Evolutionary conservation across 1,140 invertebrate genomes (phyloP), one percentile per base, ranked within the genome.

Genomic region (Lerema accius): DNA sequence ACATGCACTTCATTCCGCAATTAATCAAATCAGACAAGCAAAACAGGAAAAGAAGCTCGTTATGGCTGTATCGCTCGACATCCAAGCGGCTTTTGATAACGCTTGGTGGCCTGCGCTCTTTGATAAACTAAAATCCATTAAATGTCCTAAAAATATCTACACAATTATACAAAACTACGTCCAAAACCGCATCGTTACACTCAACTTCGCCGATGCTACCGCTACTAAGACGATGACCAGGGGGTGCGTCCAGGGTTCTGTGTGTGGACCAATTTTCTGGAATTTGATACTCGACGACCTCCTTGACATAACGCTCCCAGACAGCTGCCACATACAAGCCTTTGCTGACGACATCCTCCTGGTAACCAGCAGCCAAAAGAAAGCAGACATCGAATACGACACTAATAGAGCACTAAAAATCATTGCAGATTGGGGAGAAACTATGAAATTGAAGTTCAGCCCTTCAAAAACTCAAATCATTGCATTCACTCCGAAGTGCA

Each of bases 241-340:
- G 13, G 68, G 76, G 0, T 78, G 73, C 28, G 50, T 75, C 0
- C 73, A 76, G 26, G 73, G 71, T 0, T 76, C 71, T 0, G 49
- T 49, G 11, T 65, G 58, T 4, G 63, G 62, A 0, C 63, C 58
- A 0, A 7, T 51, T n/a, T n/a, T 69, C 10, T 71, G 67, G 70
- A 63, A 75, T 32, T 23, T 56, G 7, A 68, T 60, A 10, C 9
- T 76, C 0, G 65, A 70, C 7, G 63, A 70, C 2, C 37, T 74
- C 0, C 35, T 74, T 4, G 48, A 68, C 0, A 32, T 19, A 0
- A 7, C 42, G 1, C 10, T 71, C 1, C 66, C 69, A 0, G 0
- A 7, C 0, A 50, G 62, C 0, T 71, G 63, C 35, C 64, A 62
- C 15, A 51, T 76, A 0, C 67, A 76, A 11, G 73, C 73, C 0